Conservation (phyloP, 1,140 invertebrate species). For the Drusus annulatus region DNA sequence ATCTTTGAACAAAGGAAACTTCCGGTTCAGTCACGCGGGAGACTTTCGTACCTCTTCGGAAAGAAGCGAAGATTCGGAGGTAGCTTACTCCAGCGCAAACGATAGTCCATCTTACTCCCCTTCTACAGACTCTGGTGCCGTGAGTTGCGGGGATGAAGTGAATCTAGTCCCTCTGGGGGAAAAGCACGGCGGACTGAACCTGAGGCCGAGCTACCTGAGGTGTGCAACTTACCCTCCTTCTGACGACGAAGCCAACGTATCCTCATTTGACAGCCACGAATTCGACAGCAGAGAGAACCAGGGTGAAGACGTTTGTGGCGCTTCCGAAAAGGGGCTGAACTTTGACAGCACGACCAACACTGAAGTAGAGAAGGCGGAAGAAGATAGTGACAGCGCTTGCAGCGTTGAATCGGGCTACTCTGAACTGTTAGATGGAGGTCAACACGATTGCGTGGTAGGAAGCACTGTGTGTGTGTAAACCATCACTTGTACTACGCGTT, state of each 20-base stretch:
- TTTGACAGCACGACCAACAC: conserved; percentile 61
- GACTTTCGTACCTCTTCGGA: neutral
- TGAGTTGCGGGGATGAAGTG: conserved; percentile 63
- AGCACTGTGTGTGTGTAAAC: conserved; percentile 49
- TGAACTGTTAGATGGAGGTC: conserved; percentile 65
- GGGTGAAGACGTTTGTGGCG: conserved; percentile 19
- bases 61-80: conserved; percentile 11
- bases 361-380: conserved; percentile 65
- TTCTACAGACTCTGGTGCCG: conserved; percentile 47
- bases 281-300: conserved; percentile 10
- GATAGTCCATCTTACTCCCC: conserved; percentile 51
- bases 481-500: conserved; percentile 9
- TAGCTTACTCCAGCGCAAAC: conserved; percentile 42
- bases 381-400: conserved; percentile 72
- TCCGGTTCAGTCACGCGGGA: conserved; percentile 14
- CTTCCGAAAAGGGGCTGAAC: neutral
- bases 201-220: conserved; percentile 58
- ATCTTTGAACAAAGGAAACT: conserved; percentile 44
- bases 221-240: conserved; percentile 67
- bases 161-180: conserved; percentile 69
- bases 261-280: conserved; percentile 35
- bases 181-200: conserved; percentile 61
- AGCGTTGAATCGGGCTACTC: conserved; percentile 74
- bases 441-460: conserved; percentile 51
- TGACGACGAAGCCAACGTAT: conserved; percentile 37